These are phyloP conservation scores for Ellobius talpinus DNA, from an alignment of 2,113 vertebrate species.

Conservation along the genomic window DNA sequence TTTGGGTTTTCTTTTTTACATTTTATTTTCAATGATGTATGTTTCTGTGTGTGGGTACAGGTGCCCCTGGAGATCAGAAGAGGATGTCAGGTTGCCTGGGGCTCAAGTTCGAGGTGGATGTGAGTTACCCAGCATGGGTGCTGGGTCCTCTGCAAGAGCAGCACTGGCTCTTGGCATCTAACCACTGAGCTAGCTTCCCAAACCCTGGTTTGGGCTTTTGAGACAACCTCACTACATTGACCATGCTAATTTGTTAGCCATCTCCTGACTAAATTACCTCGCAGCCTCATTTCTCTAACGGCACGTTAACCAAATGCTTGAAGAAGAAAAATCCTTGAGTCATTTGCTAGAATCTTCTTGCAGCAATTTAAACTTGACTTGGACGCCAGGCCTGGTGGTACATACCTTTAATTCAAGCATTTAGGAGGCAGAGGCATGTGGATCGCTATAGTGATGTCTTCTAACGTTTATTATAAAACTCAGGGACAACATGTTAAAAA, in stretches of 20 bases:
- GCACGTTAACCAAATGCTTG: neutral
- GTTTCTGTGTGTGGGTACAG: neutral
- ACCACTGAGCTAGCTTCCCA: neutral
- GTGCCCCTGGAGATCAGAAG: neutral
- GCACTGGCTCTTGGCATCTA: neutral
- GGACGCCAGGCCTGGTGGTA: neutral
- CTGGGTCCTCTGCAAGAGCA: neutral
- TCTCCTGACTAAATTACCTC: rapidly evolving
- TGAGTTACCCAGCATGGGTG: too few species aligned
- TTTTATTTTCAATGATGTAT: neutral
- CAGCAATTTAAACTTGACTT: neutral
- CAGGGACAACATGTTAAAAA: too few species aligned
- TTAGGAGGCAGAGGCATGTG: neutral
- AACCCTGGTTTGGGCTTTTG: neutral
- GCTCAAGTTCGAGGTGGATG: neutral
- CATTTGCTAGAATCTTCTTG: neutral
- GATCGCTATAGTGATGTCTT: too few species aligned
- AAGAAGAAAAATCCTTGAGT: neutral
- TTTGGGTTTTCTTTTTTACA: neutral
- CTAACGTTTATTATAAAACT: too few species aligned
- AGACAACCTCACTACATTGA: neutral
- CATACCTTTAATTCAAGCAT: neutral
- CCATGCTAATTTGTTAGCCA: neutral
- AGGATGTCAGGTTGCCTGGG: neutral
- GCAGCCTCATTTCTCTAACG: neutral